Evolutionary conservation across 2,888 invertebrate genomes (phyloP).

Genomic region (Drosophila melanocephala): DNA sequence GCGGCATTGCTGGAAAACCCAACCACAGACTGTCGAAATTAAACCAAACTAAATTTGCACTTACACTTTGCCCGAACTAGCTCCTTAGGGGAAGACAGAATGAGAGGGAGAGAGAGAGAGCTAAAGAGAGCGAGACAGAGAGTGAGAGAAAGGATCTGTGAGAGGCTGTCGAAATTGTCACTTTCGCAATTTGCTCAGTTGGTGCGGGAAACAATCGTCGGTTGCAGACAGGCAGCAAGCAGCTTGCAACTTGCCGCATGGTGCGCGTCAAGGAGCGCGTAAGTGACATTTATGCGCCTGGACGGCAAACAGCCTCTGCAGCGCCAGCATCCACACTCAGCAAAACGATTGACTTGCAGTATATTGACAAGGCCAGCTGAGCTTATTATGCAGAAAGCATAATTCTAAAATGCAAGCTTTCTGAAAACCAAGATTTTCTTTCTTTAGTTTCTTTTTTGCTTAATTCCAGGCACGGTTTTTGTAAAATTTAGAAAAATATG

Average conservation of each 20-base stretch:
- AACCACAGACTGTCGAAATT: constrained; percentile 77
- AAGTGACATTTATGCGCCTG: constrained; percentile 82
- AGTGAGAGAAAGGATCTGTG: constrained; percentile 27
- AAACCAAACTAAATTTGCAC: constrained; percentile 82
- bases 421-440: too few relatives aligned
- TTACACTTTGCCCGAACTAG: constrained; percentile 61
- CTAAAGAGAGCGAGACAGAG: not conserved
- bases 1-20: constrained; percentile 27
- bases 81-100: constrained; percentile 1
- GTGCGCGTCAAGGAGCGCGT: constrained; percentile 71
- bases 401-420: too few relatives aligned
- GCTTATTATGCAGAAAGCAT: not conserved
- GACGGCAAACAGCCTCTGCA: constrained; percentile 27
- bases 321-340: constrained; percentile 2
- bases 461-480: too few relatives aligned
- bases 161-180: constrained; percentile 78
- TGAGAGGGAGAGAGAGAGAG: not conserved
- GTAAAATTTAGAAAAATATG: too few relatives aligned
- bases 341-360: not conserved
- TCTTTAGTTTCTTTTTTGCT: too few relatives aligned
- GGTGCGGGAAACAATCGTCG: constrained; percentile 60
- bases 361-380: not conserved
- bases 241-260: constrained; percentile 52
- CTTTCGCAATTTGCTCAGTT: constrained; percentile 75
- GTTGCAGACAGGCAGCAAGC: constrained; percentile 25